These are phyloP conservation scores for Matsumurasca onukii DNA, from an alignment of 1,140 invertebrate genomes.

Conservation along the genomic window DNA sequence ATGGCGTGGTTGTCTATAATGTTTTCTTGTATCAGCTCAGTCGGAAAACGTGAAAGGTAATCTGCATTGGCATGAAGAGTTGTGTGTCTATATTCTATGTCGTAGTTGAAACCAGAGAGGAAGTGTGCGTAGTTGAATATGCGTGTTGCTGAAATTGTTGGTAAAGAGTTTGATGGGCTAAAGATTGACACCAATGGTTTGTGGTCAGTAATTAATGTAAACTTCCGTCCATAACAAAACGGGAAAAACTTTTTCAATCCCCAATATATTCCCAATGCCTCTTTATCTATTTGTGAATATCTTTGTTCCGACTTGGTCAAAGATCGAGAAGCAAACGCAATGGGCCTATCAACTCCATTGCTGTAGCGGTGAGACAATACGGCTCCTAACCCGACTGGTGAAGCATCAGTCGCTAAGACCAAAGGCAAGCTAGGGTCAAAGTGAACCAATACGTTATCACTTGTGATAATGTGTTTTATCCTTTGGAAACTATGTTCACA, in stretches of 20 bases:
- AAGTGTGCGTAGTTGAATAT: not conserved
- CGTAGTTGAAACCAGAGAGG: not conserved
- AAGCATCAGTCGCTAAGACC: constrained; percentile 52
- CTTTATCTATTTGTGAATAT: constrained; percentile 49
- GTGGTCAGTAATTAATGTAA: not conserved
- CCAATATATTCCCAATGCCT: constrained; percentile 44
- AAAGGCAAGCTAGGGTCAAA: constrained; percentile 34
- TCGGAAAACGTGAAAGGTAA: constrained; percentile 11
- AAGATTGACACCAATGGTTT: not conserved
- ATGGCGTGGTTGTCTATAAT: not conserved
- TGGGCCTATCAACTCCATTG: constrained; percentile 47
- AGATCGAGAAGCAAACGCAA: constrained; percentile 50
- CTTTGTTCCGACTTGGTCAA: constrained; percentile 47
- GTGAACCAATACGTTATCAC: not conserved
- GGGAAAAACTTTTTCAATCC: constrained; percentile 49
- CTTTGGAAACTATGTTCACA: not conserved
- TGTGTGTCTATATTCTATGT: not conserved
- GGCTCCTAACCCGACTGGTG: constrained; percentile 51
- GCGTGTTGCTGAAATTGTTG: not conserved
- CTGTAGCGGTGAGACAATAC: constrained; percentile 49
- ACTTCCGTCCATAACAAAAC: constrained; percentile 31
- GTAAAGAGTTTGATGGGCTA: not conserved
- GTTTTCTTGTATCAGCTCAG: constrained; percentile 54
- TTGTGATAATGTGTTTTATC: not conserved
- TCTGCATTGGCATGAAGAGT: not conserved